Percentiles rank a stretch among this genome's conserved stretches.
These are phyloP conservation scores for Cataglyphis cursor DNA, from an alignment of 2,888 invertebrate genomes.

Conservation along the genomic window DNA sequence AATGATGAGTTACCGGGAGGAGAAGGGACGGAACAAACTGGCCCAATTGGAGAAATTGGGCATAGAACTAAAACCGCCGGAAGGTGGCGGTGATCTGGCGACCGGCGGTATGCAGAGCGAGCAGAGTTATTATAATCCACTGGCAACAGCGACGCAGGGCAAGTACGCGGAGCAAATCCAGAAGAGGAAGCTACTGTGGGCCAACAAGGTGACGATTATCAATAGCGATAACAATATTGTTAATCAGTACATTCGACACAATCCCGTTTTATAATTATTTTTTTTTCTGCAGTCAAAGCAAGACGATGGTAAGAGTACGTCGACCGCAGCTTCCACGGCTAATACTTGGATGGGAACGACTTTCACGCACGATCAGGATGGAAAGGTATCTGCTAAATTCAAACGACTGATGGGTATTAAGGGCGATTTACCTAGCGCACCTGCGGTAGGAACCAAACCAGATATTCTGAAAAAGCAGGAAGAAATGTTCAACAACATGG, in stretches of 20 bases:
- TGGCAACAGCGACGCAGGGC: slow-evolving; percentile 91
- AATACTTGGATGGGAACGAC: slow-evolving; percentile 94
- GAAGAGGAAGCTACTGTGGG: slow-evolving; percentile 97
- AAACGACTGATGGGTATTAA: slow-evolving; percentile 98
- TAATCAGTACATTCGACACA: not conserved
- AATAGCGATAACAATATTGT: not conserved
- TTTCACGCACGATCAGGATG: slow-evolving; percentile 96
- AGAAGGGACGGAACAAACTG: slow-evolving; percentile 86
- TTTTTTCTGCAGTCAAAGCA: slow-evolving; percentile 77
- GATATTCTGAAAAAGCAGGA: slow-evolving; percentile 92
- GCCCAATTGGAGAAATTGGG: slow-evolving; percentile 87
- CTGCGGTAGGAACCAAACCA: slow-evolving; percentile 85
- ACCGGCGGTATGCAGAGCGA: slow-evolving; percentile 76
- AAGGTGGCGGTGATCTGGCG: slow-evolving; percentile 71
- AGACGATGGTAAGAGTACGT: slow-evolving; percentile 84
- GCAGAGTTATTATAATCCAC: slow-evolving; percentile 92
- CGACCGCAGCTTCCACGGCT: slow-evolving; percentile 81
- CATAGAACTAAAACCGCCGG: slow-evolving; percentile 84
- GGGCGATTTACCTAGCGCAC: slow-evolving; percentile 86
- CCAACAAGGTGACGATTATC: slow-evolving; percentile 89
- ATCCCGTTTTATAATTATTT: not conserved
- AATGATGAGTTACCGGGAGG: slow-evolving; percentile 84
- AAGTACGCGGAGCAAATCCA: slow-evolving; percentile 95
- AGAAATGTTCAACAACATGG: slow-evolving; percentile 97
- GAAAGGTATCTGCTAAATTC: slow-evolving; percentile 97